Evolutionary conservation across 2,113 vertebrate species (phyloP).

Genomic region (Carassius auratus): DNA sequence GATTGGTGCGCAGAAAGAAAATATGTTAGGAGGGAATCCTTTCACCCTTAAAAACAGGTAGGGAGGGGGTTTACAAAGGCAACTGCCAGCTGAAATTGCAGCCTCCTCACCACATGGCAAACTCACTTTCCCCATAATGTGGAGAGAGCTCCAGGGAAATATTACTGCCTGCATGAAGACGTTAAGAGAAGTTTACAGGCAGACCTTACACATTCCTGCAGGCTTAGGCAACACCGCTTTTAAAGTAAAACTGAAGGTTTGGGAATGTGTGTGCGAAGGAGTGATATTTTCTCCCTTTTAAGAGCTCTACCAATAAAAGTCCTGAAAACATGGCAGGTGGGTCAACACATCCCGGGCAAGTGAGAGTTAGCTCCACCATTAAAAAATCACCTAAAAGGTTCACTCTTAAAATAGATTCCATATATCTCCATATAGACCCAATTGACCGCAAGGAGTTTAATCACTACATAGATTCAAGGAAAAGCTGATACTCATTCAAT

Average conservation of each 20-base stretch:
- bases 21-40: slow-evolving; percentile 44
- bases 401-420: slow-evolving; percentile 23
- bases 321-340: slow-evolving; percentile 30
- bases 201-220: slow-evolving; percentile 40
- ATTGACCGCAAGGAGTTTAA: not conserved
- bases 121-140: slow-evolving; percentile 29
- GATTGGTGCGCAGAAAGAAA: not conserved
- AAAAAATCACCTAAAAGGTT: not conserved
- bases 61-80: not conserved
- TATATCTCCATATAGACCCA: not conserved
- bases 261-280: slow-evolving; percentile 4
- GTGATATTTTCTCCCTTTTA: slow-evolving; percentile 27
- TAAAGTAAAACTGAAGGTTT: slow-evolving; percentile 9
- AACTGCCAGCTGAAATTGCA: slow-evolving; percentile 48
- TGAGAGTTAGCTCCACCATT: slow-evolving; percentile 2
- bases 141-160: slow-evolving; percentile 47
- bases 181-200: slow-evolving; percentile 45
- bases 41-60: slow-evolving; percentile 13
- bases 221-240: slow-evolving; percentile 38
- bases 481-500: not conserved
- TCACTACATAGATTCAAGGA: not conserved
- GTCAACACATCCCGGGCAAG: slow-evolving; percentile 3
- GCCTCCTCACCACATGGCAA: slow-evolving; percentile 44
- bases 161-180: slow-evolving; percentile 48
- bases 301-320: not conserved